These are phyloP conservation scores for Platyura marginata DNA, from an alignment of 1,140 invertebrate species.

Conservation along the genomic window DNA sequence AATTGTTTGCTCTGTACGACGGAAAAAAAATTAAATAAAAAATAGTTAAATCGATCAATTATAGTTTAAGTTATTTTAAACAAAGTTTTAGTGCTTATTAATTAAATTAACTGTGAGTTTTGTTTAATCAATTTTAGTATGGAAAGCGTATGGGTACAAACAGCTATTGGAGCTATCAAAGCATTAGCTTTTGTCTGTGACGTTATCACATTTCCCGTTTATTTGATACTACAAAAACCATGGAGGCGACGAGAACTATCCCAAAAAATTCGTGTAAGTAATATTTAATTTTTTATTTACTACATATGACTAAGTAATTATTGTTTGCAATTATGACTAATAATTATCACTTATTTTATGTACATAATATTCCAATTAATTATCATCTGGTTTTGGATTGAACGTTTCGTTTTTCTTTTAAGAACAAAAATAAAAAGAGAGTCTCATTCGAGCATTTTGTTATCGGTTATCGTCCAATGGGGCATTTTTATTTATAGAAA, in stretches of 20 bases:
- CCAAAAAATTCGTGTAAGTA: slow-evolving; percentile 50
- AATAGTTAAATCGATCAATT: background rate
- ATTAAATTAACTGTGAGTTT: background rate
- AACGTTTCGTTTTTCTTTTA: no score
- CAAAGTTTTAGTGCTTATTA: background rate
- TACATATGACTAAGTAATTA: no score
- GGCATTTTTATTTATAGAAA: no score
- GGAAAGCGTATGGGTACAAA: slow-evolving; percentile 57
- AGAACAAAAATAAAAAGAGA: no score
- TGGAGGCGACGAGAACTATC: slow-evolving; percentile 64
- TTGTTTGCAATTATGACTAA: no score
- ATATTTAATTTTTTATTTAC: no score
- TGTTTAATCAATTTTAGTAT: slow-evolving; percentile 36
- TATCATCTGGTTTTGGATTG: no score
- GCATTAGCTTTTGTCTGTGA: slow-evolving; percentile 70
- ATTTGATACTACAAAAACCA: slow-evolving; percentile 70
- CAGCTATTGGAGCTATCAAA: slow-evolving; percentile 53
- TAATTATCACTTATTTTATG: no score
- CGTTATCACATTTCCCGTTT: slow-evolving; percentile 74
- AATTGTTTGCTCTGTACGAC: background rate
- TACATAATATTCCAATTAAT: no score
- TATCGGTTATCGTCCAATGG: no score
- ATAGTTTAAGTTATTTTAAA: background rate
- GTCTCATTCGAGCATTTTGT: no score
- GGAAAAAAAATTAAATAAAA: background rate